phyloP scores from a whole-genome alignment of 2,797 vertebrate species.

The Anguilla marmorata region DNA sequence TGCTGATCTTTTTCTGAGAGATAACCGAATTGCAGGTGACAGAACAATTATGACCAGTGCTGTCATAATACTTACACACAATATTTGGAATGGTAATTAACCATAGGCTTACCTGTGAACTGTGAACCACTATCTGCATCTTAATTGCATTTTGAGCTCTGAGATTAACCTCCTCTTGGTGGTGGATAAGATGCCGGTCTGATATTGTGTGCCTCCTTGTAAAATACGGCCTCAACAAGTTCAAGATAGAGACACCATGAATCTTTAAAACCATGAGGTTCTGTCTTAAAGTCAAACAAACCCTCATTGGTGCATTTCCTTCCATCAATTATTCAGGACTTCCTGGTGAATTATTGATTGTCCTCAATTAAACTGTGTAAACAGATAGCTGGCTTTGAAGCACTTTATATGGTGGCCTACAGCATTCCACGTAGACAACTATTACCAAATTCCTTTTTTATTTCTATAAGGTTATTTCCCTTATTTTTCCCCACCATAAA shows the following conservation, averaged over 20 bases:
- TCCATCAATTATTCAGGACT: constrained; percentile 16
- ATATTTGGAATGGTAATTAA: background rate
- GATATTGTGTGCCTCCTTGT: background rate
- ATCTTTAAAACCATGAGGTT: constrained; percentile 10
- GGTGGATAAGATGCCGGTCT: background rate
- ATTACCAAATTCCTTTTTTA: background rate
- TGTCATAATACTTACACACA: background rate
- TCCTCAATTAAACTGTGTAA: constrained; percentile 22
- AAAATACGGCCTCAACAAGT: constrained; percentile 11
- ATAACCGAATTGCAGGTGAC: background rate
- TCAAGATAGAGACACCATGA: constrained; percentile 17
- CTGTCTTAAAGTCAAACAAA: constrained; percentile 14
- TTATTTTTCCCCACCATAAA: background rate
- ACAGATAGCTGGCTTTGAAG: constrained; percentile 20
- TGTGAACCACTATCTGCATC: background rate
- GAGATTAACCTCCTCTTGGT: background rate
- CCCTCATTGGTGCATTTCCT: constrained; percentile 20
- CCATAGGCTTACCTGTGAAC: background rate
- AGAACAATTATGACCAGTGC: background rate
- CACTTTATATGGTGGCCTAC: background rate
- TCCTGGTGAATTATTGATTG: constrained; percentile 22
- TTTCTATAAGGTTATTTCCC: background rate
- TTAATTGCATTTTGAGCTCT: background rate
- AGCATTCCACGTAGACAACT: background rate
- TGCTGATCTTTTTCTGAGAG: background rate